Evolutionary conservation across 64 coral and sea anemone genomes (phyloP), one percentile per base, ranked within the genome.

Genomic region (Astreopora myriophthalma): DNA sequence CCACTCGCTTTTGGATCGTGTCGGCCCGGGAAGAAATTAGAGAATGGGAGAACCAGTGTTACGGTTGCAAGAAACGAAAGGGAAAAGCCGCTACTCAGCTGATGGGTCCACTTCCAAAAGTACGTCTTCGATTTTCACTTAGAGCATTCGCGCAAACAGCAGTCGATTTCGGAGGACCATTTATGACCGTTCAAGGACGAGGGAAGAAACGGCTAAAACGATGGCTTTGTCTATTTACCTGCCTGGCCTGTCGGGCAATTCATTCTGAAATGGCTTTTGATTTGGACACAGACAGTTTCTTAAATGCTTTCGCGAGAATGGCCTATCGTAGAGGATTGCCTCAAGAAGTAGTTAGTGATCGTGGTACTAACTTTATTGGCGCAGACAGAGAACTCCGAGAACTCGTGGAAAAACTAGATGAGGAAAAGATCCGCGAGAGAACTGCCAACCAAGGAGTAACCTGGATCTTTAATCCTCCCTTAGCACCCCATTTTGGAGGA

Each of bases 81-180:
- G 69, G 44, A 73, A 81, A 81, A 46, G 75, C 67, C 26, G 93
- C 87, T 27, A 51, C 57, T 26, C 93, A 95, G 12, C 58, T 95
- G 58, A 94, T 89, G 92, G 86, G 75, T 33, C 86, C 92, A 27
- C 49, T 94, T 42, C 92, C 86, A 48, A 78, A 94, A 48, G 24
- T 69, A 35, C 52, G 75, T 48, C 74, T 82, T 5, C 44, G 24
- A 14, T 80, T 94, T n/a, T 34, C 85, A 8, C 16, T 93, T 4
- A 71, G 73, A 79, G 58, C 75, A 9, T 93, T 93, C 37, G 35
- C 49, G 48, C 74, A 73, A 6, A 37, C 55, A 66, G 88, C 60
- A 3, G 89, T 84, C 23, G 89, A 85, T 29, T 92, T 58, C 58
- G 89, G 63, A 26, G 79, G 68, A 60, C 77, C 79, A 13, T 74